Evolutionary conservation across 2,113 vertebrate genomes (phyloP).

Genomic region (Cynoglossus semilaevis): DNA sequence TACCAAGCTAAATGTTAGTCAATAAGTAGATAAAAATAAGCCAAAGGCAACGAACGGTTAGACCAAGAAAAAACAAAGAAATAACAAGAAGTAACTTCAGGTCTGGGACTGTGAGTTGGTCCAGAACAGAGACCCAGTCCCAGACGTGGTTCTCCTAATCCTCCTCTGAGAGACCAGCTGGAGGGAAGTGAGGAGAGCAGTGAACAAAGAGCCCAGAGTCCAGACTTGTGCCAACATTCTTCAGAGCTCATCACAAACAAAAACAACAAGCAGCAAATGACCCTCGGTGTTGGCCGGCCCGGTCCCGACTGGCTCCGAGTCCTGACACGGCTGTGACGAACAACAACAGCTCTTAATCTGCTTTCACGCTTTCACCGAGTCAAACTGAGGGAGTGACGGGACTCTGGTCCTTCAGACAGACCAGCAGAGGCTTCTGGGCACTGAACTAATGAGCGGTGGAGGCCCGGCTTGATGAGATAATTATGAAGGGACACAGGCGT

Average conservation of each 20-base stretch:
- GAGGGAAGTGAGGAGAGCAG: slow-evolving; percentile 21
- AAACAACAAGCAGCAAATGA: slow-evolving; percentile 65
- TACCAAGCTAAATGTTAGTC: too few species aligned
- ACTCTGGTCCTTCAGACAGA: slow-evolving; percentile 65
- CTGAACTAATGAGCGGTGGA: slow-evolving; percentile 62
- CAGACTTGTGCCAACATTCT: slow-evolving; percentile 64
- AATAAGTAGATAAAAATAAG: too few species aligned
- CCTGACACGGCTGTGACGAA: slow-evolving; percentile 50
- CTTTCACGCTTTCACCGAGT: slow-evolving; percentile 69
- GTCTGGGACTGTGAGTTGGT: too few species aligned
- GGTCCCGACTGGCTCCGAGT: slow-evolving; percentile 63
- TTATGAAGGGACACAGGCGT: slow-evolving; percentile 44
- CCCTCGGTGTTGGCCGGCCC: slow-evolving; percentile 58
- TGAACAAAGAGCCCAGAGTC: slow-evolving; percentile 40
- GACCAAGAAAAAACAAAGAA: too few species aligned
- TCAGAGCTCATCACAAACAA: slow-evolving; percentile 57
- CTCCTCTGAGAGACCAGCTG: slow-evolving; percentile 38
- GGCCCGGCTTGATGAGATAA: slow-evolving; percentile 59
- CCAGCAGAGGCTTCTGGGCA: slow-evolving; percentile 67
- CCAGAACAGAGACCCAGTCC: too few species aligned
- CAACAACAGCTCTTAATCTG: slow-evolving; percentile 74
- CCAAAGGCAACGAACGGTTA: too few species aligned
- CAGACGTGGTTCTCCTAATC: not conserved
- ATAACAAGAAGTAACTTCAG: too few species aligned
- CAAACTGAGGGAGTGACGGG: slow-evolving; percentile 67